Percentiles rank a stretch among this genome's conserved stretches.
These are phyloP conservation scores for Meles meles DNA, from an alignment of 2,113 vertebrate genomes.

Conservation along the genomic window DNA sequence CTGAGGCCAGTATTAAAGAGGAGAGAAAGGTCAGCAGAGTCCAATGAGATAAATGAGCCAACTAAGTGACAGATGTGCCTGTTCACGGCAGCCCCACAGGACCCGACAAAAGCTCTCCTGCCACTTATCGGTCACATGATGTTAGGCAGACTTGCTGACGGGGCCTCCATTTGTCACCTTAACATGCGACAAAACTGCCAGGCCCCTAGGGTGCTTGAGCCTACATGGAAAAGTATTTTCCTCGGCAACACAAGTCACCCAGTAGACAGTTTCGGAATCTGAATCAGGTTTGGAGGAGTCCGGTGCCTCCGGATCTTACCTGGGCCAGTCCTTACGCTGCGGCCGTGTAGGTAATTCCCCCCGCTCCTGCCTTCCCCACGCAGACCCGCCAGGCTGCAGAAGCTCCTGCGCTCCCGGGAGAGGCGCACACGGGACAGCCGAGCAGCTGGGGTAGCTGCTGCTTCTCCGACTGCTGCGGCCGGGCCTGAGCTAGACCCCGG, in stretches of 20 bases:
- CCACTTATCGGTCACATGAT: neutral
- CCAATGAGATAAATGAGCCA: neutral
- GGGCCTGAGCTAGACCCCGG: neutral
- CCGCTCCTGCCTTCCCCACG: neutral
- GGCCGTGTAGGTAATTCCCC: neutral
- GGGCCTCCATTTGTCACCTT: neutral
- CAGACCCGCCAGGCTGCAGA: neutral
- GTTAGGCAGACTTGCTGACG: neutral
- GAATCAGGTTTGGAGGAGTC: neutral
- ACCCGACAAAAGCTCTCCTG: neutral
- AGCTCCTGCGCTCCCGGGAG: neutral
- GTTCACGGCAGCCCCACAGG: neutral
- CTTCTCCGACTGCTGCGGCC: neutral
- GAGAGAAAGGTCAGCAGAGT: slow-evolving; percentile 10
- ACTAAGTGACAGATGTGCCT: neutral
- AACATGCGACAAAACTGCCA: neutral
- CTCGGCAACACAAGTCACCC: neutral
- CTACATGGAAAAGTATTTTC: neutral
- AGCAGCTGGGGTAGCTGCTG: too few relatives aligned
- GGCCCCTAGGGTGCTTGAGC: neutral
- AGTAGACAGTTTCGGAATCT: neutral
- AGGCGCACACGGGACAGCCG: neutral
- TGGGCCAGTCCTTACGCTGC: neutral
- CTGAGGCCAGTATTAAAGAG: slow-evolving; percentile 72
- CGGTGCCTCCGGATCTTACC: neutral